These are phyloP conservation scores for Odocoileus hemionus DNA, from an alignment of 2,113 vertebrate species.

Conservation along the genomic window DNA sequence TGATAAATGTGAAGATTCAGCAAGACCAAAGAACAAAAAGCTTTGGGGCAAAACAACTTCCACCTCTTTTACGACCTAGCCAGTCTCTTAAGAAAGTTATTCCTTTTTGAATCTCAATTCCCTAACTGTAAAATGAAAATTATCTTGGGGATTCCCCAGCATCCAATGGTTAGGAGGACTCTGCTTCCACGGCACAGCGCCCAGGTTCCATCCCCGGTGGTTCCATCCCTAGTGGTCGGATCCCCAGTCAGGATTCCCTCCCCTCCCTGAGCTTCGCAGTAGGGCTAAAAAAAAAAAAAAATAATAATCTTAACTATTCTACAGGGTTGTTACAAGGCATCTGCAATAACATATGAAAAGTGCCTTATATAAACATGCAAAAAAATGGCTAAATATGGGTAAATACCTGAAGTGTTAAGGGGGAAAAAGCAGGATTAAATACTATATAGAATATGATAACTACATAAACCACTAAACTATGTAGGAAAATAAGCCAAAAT, in stretches of 20 bases:
- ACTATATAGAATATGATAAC: not conserved
- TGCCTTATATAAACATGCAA: not conserved
- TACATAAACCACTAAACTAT: not conserved
- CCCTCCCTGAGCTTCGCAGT: not conserved
- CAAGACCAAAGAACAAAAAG: not conserved
- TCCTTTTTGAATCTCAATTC: not conserved
- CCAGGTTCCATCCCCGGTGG: not conserved
- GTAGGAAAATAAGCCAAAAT: not conserved
- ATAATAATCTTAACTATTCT: not conserved
- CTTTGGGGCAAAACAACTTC: not conserved
- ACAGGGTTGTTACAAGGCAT: not conserved
- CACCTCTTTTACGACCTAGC: not conserved
- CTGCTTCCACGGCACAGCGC: not conserved
- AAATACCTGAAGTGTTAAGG: not conserved
- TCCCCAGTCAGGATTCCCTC: not conserved
- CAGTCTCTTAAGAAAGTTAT: not conserved
- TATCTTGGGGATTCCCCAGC: not conserved
- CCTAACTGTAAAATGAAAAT: not conserved
- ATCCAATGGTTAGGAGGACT: not conserved
- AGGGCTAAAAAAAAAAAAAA: not conserved
- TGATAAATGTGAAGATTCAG: not conserved
- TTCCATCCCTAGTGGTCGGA: not conserved
- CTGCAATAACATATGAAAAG: not conserved
- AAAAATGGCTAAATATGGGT: not conserved
- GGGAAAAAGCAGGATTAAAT: not conserved